Base-by-base conservation (phyloP, 2,113 vertebrate species). In the Clarias batrachus region DNA sequence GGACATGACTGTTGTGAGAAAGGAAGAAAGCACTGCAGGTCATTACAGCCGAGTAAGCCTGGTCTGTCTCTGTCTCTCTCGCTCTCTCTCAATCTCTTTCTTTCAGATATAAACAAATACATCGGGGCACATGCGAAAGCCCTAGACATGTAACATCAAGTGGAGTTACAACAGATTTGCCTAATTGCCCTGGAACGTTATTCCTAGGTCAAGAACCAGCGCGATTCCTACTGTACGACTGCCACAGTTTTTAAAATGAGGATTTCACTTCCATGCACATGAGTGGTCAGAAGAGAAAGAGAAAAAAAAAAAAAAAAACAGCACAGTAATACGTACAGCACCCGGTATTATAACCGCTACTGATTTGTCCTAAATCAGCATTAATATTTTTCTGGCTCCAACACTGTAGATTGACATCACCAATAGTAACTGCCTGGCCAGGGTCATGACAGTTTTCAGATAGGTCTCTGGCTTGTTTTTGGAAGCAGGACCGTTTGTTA, bases 1-100 rank as follows among this genome's bases (percentile, higher is more conserved):
- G 52, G 71, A 60, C 68, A 84, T 59, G 48, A 84, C 19, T 87
- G 52, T 70, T 82, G 41, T 85, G 82, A 85, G 82, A 89, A 89
- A 62, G 14, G 60, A 54, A 78, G 25, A 87, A 59, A 56, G 57
- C 33, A 73, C 30, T 60, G n/a, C n/a, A 21, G 59, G 33, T 48
- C 57, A 66, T 76, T 65, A 74, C 1, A 86, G 85, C 57, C n/a
- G 37, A 74, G 66, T 85, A 33, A 65, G 8, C 23, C 48, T 48
- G 54, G 17, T 68, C 37, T 27, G 60, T 83, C 37, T 59, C 57
- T 62, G 19, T 23, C 65, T 60, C 57, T 70, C 54, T 60, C 71
- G 62, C 17, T 66, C 83, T 66, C n/a, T 48, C 68, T 82, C n/a
- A 30, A 27, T 71, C 37, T 30, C 66, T 70, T 25, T 30, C 79